phyloP scores from a whole-genome alignment of 2,113 vertebrate genomes.

The Butorides virescens region DNA sequence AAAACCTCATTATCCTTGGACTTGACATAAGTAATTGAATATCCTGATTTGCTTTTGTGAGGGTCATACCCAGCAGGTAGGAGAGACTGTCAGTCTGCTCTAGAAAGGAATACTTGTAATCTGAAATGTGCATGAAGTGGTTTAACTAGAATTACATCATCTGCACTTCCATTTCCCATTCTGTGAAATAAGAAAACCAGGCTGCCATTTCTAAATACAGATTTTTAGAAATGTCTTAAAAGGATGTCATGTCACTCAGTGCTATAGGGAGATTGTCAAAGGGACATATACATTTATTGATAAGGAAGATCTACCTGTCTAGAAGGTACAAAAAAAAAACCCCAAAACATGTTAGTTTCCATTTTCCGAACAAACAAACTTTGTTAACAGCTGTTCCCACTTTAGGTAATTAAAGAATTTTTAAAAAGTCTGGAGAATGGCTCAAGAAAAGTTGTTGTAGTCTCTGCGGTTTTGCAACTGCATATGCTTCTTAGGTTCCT shows the following conservation, averaged over 20 bases:
- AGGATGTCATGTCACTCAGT: background rate
- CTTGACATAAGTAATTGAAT: background rate
- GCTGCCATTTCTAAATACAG: background rate
- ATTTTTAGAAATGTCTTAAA: background rate
- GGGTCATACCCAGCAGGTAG: background rate
- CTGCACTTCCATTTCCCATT: background rate
- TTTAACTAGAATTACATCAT: background rate
- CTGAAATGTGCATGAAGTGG: background rate
- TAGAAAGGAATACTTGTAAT: background rate
- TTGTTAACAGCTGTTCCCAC: background rate
- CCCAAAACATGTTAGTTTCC: background rate
- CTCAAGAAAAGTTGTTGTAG: background rate
- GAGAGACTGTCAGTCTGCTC: background rate
- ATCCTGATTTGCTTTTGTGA: background rate
- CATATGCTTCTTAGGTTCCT: background rate
- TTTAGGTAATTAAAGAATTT: background rate
- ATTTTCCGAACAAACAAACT: background rate
- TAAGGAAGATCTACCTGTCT: background rate
- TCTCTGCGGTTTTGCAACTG: background rate
- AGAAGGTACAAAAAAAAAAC: background rate
- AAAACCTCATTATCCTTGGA: conserved; percentile 33
- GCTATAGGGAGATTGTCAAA: background rate
- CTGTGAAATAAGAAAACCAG: background rate
- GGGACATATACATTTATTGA: background rate
- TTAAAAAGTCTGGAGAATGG: background rate